phyloP scores from a whole-genome alignment of 2,797 vertebrate species.

The Mallotus villosus region DNA sequence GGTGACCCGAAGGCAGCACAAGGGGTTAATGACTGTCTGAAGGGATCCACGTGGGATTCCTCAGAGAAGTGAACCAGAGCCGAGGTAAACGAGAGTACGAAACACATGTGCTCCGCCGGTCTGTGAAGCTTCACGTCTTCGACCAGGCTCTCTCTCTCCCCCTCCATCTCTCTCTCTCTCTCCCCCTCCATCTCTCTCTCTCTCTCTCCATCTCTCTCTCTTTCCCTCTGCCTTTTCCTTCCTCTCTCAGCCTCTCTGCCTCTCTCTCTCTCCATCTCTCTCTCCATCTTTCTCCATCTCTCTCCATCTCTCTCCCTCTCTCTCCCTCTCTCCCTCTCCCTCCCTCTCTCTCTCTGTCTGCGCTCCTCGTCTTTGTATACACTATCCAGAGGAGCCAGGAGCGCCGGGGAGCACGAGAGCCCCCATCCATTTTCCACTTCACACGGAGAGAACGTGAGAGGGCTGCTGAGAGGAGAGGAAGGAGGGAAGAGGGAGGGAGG shows the following conservation, averaged over 20 bases:
- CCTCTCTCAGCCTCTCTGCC: background rate
- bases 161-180: background rate
- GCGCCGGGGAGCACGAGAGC: slow-evolving; percentile 2
- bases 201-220: background rate
- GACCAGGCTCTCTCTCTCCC: slow-evolving; percentile 12
- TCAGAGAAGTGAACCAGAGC: background rate
- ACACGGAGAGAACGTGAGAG: slow-evolving; percentile 28
- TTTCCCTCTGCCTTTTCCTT: background rate
- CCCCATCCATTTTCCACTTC: slow-evolving; percentile 35
- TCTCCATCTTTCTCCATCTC: background rate
- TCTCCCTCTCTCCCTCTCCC: background rate
- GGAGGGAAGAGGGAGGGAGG: slow-evolving; percentile 3
- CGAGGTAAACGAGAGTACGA: slow-evolving; percentile 32
- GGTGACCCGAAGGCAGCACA: no score
- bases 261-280: background rate
- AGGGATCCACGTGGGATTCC: background rate
- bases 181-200: background rate
- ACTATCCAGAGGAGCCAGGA: slow-evolving; percentile 11
- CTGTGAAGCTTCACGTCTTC: slow-evolving; percentile 34
- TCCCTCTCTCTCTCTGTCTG: background rate
- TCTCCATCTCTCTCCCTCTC: background rate
- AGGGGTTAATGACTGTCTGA: background rate
- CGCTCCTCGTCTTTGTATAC: slow-evolving; percentile 13
- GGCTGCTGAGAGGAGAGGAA: slow-evolving; percentile 8
- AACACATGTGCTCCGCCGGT: slow-evolving; percentile 22